Conservation (phyloP, 1,140 invertebrate species). For the Ceratina australensis region DNA sequence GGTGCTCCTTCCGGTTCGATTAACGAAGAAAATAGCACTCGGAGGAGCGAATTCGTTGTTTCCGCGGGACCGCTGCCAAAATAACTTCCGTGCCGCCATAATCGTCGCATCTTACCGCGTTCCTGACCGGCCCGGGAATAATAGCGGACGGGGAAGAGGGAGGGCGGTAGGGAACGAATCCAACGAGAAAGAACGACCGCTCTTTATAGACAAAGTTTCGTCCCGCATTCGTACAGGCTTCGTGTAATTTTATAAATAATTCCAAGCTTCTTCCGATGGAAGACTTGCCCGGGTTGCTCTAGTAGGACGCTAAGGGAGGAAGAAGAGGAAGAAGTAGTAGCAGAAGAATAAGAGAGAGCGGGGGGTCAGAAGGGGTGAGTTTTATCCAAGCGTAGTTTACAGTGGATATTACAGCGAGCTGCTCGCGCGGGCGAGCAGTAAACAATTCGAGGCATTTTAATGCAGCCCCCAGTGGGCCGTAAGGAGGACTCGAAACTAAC, state of each 20-base stretch:
- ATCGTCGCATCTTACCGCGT: constrained; percentile 22
- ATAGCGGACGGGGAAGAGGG: not conserved
- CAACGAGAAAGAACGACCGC: constrained; percentile 13
- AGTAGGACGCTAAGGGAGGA: not conserved
- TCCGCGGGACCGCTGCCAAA: constrained; percentile 34
- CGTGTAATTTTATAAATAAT: constrained; percentile 57
- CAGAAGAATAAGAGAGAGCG: not conserved
- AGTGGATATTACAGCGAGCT: constrained; percentile 59
- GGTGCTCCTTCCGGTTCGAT: constrained; percentile 42
- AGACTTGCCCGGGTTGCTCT: not conserved
- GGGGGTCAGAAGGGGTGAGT: constrained; percentile 27
- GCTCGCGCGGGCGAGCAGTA: constrained; percentile 46
- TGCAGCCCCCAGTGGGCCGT: constrained; percentile 62
- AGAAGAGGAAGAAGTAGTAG: not conserved
- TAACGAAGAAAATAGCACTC: constrained; percentile 45
- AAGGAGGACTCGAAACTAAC: constrained; percentile 63
- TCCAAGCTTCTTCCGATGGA: constrained; percentile 5
- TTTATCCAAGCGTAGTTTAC: constrained; percentile 62
- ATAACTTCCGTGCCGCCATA: constrained; percentile 4
- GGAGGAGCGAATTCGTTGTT: constrained; percentile 21
- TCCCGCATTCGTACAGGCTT: constrained; percentile 21
- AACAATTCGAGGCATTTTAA: constrained; percentile 71
- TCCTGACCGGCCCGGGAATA: too few relatives aligned
- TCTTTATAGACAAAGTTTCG: constrained; percentile 56
- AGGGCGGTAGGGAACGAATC: not conserved